Conservation (phyloP, 1,140 invertebrate genomes). For the Drosophila bocqueti region DNA sequence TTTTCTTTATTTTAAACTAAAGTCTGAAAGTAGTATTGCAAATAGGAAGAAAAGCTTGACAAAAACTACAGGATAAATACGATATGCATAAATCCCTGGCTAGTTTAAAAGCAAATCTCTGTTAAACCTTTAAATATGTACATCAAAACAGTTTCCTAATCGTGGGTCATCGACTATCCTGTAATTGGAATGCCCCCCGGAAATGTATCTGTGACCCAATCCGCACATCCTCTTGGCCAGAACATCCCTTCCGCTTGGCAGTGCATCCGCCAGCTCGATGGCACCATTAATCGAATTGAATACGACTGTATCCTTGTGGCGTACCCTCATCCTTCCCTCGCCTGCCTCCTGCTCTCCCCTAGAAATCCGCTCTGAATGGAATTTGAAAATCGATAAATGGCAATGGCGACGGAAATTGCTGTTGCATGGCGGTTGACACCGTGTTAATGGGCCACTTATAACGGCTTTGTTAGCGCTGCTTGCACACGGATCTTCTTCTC, state of each 20-base stretch:
- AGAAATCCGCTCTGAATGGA: conserved; percentile 41
- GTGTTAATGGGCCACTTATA: conserved; percentile 63
- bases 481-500: conserved; percentile 22
- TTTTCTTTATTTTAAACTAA: background rate
- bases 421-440: conserved; percentile 67
- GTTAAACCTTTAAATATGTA: background rate
- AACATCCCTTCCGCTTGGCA: conserved; percentile 21
- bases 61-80: too few relatives aligned
- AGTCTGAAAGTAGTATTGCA: background rate
- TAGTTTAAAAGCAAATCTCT: background rate
- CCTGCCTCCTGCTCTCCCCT: background rate
- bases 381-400: conserved; percentile 60
- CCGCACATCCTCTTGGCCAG: conserved; percentile 14
- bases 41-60: background rate
- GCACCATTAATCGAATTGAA: conserved; percentile 42
- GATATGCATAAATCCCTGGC: too few relatives aligned
- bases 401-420: conserved; percentile 55
- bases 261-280: conserved; percentile 33
- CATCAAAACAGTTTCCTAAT: background rate
- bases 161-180: background rate
- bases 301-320: conserved; percentile 32
- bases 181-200: background rate
- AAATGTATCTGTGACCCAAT: conserved; percentile 21
- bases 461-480: conserved; percentile 41
- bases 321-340: background rate